Conservation (phyloP, 2,888 invertebrate genomes). For the Galerucella pusilla region DNA sequence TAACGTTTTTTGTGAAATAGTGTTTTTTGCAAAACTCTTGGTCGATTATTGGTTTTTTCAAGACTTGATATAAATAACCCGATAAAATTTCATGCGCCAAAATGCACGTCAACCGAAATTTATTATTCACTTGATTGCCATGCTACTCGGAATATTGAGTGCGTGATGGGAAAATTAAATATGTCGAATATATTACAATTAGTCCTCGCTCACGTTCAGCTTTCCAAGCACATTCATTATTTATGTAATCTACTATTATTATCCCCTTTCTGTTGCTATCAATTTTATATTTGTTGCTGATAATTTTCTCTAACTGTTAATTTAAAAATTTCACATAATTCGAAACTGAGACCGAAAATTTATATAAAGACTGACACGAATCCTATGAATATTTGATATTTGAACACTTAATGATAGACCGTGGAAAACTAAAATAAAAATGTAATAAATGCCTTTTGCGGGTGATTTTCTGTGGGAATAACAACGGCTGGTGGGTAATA, state of each 20-base stretch:
- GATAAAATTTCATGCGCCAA: too few relatives aligned
- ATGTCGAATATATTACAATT: background rate
- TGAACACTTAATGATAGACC: constrained; percentile 57
- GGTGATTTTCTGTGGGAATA: constrained; percentile 61
- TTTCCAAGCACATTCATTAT: background rate
- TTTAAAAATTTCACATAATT: background rate
- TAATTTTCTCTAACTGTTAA: background rate
- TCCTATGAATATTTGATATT: constrained; percentile 56
- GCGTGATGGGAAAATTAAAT: background rate
- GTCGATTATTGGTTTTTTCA: too few relatives aligned
- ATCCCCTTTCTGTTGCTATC: background rate
- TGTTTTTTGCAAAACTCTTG: too few relatives aligned
- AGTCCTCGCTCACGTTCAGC: background rate
- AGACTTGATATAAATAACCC: too few relatives aligned
- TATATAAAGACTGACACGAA: constrained; percentile 31
- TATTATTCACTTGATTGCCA: too few relatives aligned
- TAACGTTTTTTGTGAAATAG: too few relatives aligned
- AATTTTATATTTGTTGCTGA: background rate
- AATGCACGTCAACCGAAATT: too few relatives aligned
- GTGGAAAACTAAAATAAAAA: constrained; percentile 56
- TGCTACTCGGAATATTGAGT: background rate
- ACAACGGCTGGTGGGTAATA: constrained; percentile 52
- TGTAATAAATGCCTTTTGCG: constrained; percentile 55
- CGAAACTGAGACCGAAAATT: background rate
- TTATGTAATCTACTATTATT: background rate